Percentiles rank a stretch among this genome's conserved stretches.
Evolutionary conservation across 1,140 invertebrate genomes (phyloP).

Genomic region (Tetraneura akinire): DNA sequence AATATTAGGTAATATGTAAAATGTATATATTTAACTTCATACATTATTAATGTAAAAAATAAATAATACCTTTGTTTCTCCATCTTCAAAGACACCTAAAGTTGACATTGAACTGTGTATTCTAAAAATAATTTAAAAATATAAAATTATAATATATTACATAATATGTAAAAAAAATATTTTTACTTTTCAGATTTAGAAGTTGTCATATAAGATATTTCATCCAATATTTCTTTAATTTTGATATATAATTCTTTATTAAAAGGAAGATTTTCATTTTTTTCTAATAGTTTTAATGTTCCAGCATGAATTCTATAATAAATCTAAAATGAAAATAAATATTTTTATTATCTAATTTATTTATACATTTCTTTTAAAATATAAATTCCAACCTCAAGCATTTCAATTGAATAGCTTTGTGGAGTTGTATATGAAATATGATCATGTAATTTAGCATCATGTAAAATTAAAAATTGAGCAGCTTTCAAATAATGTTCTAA

Average conservation of each 20-base stretch:
- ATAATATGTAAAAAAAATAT: not conserved
- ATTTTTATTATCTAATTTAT: not conserved
- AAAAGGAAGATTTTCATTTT: conserved; percentile 64
- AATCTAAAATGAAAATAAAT: conserved; percentile 49
- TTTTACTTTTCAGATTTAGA: conserved; percentile 9
- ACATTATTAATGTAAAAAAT: not conserved
- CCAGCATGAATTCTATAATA: conserved; percentile 81
- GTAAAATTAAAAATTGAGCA: conserved; percentile 63
- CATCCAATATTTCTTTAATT: conserved; percentile 1
- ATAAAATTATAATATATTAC: not conserved
- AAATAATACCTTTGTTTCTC: not conserved
- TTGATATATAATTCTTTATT: conserved; percentile 22
- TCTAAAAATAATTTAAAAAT: not conserved
- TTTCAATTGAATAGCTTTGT: conserved; percentile 82
- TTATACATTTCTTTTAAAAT: not conserved
- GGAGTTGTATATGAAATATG: conserved; percentile 84
- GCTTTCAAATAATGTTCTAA: conserved; percentile 76
- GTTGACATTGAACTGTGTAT: not conserved
- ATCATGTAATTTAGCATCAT: conserved; percentile 80
- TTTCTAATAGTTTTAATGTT: conserved; percentile 81
- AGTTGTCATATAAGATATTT: conserved; percentile 18
- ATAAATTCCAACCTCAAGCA: conserved; percentile 69
- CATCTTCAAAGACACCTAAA: not conserved
- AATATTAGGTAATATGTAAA: no score
- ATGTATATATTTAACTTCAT: no score